These are phyloP conservation scores for Drosophila funebris DNA, from an alignment of 1,140 invertebrate genomes.

Conservation along the genomic window DNA sequence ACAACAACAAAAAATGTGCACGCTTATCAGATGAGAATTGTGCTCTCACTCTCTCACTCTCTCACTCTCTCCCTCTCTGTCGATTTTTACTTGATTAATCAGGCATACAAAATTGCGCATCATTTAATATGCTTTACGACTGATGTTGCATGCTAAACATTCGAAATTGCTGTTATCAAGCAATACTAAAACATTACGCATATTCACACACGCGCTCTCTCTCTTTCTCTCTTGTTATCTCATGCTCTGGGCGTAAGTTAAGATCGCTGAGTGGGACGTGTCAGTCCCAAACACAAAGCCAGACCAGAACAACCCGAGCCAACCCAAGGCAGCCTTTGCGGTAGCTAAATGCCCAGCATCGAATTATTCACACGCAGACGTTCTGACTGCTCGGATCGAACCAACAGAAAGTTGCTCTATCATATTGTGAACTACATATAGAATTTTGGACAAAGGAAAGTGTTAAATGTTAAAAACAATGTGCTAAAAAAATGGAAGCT, in stretches of 20 bases:
- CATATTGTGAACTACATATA: slow-evolving; percentile 11
- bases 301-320: slow-evolving; percentile 26
- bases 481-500: slow-evolving; percentile 7
- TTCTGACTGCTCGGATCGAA: slow-evolving; percentile 62
- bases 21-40: slow-evolving; percentile 50
- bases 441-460: slow-evolving; percentile 9
- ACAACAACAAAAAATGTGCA: neutral
- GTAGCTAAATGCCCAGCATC: slow-evolving; percentile 49
- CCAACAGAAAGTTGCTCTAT: slow-evolving; percentile 14
- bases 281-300: slow-evolving; percentile 25
- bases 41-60: neutral
- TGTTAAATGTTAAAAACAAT: slow-evolving; percentile 26
- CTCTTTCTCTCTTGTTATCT: neutral
- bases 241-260: slow-evolving; percentile 4
- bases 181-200: slow-evolving; percentile 17
- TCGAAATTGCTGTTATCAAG: slow-evolving; percentile 41
- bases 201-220: neutral
- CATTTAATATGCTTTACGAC: slow-evolving; percentile 38
- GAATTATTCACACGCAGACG: slow-evolving; percentile 74
- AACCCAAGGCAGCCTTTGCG: slow-evolving; percentile 63
- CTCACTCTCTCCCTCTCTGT: slow-evolving; percentile 1
- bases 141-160: slow-evolving; percentile 17
- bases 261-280: slow-evolving; percentile 50
- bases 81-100: slow-evolving; percentile 3
- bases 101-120: slow-evolving; percentile 63